These are phyloP conservation scores for Diprion similis DNA, from an alignment of 1,140 invertebrate species.

Conservation along the genomic window DNA sequence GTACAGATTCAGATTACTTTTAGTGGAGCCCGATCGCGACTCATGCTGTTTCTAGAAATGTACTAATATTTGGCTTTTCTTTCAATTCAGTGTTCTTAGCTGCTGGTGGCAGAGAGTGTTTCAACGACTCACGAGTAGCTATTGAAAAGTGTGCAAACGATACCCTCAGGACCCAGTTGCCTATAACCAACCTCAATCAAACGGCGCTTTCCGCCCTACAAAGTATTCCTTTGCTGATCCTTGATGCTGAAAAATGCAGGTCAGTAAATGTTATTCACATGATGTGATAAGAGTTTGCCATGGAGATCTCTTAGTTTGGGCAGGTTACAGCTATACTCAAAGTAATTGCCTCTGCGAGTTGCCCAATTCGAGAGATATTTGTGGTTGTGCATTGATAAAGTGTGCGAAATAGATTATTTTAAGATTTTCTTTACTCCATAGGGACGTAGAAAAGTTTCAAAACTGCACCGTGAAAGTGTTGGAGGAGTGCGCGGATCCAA, in stretches of 20 bases:
- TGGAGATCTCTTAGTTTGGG: background rate
- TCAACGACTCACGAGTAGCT: conserved; percentile 66
- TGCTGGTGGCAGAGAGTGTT: conserved; percentile 77
- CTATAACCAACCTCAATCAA: conserved; percentile 46
- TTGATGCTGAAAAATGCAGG: conserved; percentile 63
- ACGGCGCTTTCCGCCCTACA: conserved; percentile 50
- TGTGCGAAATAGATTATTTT: conserved; percentile 22
- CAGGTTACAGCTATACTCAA: background rate
- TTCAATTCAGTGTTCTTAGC: conserved; percentile 76
- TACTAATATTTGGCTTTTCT: conserved; percentile 21
- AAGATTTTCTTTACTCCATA: conserved; percentile 51
- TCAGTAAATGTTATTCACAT: conserved; percentile 46
- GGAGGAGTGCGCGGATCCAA: conserved; percentile 74
- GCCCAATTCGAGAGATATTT: too few species aligned
- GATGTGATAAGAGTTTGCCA: conserved; percentile 17
- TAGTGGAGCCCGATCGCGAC: too few species aligned
- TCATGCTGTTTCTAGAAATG: conserved; percentile 9
- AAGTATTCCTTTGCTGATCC: conserved; percentile 62
- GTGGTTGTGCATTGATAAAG: too few species aligned
- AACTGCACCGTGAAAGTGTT: conserved; percentile 69
- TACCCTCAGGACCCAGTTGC: conserved; percentile 58
- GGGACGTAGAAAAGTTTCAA: conserved; percentile 68
- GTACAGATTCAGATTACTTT: conserved; percentile 6
- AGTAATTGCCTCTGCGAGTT: background rate
- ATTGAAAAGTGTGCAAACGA: conserved; percentile 71